These are phyloP conservation scores for Macrotrachela quadricornifera DNA, from an alignment of 1,140 invertebrate genomes.

Conservation along the genomic window DNA sequence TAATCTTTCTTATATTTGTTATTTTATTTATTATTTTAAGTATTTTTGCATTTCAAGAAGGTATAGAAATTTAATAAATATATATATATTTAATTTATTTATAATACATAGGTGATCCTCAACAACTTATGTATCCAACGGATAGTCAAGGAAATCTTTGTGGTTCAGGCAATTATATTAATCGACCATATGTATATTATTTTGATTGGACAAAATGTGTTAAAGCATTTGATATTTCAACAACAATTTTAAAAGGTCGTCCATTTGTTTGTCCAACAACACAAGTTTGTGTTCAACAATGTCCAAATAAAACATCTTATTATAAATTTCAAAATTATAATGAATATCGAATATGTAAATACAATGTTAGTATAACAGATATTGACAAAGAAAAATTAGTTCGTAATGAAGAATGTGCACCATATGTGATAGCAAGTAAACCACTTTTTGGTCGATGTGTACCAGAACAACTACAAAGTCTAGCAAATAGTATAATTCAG, in stretches of 20 bases:
- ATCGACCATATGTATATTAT: slow-evolving; percentile 54
- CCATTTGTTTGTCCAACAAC: slow-evolving; percentile 46
- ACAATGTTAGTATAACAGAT: no score
- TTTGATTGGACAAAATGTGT: slow-evolving; percentile 58
- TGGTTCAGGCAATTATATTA: slow-evolving; percentile 29
- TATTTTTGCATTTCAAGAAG: no score
- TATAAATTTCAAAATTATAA: not conserved
- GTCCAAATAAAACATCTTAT: not conserved
- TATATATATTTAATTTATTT: no score
- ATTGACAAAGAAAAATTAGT: not conserved
- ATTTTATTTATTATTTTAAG: no score
- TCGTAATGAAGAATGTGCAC: not conserved
- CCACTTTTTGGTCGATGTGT: slow-evolving; percentile 2
- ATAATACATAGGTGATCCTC: slow-evolving; percentile 38
- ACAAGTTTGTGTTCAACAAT: slow-evolving; percentile 33
- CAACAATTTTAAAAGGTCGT: slow-evolving; percentile 17
- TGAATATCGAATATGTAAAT: no score
- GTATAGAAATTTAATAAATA: no score
- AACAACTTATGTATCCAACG: slow-evolving; percentile 53
- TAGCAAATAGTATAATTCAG: not conserved
- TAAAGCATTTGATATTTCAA: slow-evolving; percentile 17
- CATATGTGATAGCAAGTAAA: not conserved
- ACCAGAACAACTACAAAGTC: not conserved
- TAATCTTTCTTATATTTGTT: no score
- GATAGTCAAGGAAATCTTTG: slow-evolving; percentile 48